Percentiles rank a stretch among this genome's conserved stretches.
Evolutionary conservation across 2,888 invertebrate species (phyloP).

Genomic region (Cryptocephalus moraei): DNA sequence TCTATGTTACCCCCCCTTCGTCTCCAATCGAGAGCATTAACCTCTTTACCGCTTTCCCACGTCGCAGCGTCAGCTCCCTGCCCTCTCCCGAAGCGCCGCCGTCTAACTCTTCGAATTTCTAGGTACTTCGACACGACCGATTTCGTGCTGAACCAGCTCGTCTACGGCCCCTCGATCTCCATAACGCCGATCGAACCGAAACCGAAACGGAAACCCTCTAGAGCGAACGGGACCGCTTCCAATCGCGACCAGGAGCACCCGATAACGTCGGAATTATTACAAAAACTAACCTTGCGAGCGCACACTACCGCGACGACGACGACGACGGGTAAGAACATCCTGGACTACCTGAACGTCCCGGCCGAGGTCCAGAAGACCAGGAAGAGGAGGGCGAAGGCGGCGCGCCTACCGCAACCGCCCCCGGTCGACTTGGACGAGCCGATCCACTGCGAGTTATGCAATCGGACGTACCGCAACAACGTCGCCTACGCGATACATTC

Average conservation of each 20-base stretch:
- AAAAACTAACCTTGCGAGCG: too few relatives aligned
- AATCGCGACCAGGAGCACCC: too few relatives aligned
- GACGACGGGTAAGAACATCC: too few relatives aligned
- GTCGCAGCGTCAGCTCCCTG: too few relatives aligned
- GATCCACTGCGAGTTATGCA: conserved; percentile 31
- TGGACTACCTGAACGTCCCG: conserved; percentile 13
- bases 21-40: too few relatives aligned
- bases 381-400: conserved; percentile 8
- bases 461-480: conserved; percentile 28
- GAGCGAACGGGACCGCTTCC: too few relatives aligned
- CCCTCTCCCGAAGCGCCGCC: too few relatives aligned
- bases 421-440: conserved; percentile 28
- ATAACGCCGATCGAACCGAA: conserved; percentile 19
- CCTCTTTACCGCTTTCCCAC: too few relatives aligned
- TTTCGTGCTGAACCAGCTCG: conserved; percentile 19
- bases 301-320: too few relatives aligned
- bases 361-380: conserved; percentile 7
- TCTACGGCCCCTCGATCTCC: conserved; percentile 20
- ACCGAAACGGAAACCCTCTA: conserved; percentile 4
- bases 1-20: too few relatives aligned
- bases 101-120: conserved; percentile 11
- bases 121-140: conserved; percentile 19
- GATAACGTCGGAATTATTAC: too few relatives aligned
- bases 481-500: conserved; percentile 30
- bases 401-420: conserved; percentile 8